Base-by-base conservation (phyloP, 2,888 invertebrate genomes). In the Megalurothrips usitatus region DNA sequence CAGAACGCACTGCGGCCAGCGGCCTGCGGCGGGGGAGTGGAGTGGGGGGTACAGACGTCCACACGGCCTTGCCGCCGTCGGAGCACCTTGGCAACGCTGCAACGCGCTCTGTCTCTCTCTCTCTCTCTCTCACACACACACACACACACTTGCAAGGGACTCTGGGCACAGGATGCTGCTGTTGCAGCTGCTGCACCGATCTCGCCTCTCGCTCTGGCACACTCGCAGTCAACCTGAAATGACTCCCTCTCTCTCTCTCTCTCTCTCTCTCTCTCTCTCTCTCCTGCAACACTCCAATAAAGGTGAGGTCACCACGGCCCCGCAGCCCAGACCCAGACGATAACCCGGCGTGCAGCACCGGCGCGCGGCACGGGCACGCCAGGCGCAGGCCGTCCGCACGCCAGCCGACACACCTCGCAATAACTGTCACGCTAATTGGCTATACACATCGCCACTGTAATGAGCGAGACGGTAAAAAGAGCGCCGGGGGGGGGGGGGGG, bases 41-140 rank as follows among this genome's bases (percentile, higher is more conserved):
- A 48, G 85, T 83, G 81, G 85, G 84, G 84, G 82, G 82, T 83
- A 84, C 83, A 82, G 84, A 81, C 49, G 48, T 43, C 75, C 80
- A 58, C 28, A 34, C 68, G 63, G 63, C 47, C 26, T 23, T 75
- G 68, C 75, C 43, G 17, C 75, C 47, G n/a, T 23, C 63, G 68
- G 68, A 9, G 68, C 68, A 75, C 68, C 23, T 23, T 26, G 78
- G 79, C 49, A 79, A 79, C 79, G 78, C 79, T 23, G 26, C 81
- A 1, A 9, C 9, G 63, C 63, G 10, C 6, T 58, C 11, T 58
- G 14, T 58, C 11, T 58, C 4, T 58, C 58, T 10, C 19, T 58
- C 58, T 58, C 14, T 58, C 68, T 23, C 68, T 26, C 23, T 12
- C 8, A 23, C n/a, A n/a, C n/a, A n/a, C n/a, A n/a, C n/a, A n/a